These are phyloP conservation scores for Hippolais icterina DNA, from an alignment of 2,113 vertebrate species.

Conservation along the genomic window DNA sequence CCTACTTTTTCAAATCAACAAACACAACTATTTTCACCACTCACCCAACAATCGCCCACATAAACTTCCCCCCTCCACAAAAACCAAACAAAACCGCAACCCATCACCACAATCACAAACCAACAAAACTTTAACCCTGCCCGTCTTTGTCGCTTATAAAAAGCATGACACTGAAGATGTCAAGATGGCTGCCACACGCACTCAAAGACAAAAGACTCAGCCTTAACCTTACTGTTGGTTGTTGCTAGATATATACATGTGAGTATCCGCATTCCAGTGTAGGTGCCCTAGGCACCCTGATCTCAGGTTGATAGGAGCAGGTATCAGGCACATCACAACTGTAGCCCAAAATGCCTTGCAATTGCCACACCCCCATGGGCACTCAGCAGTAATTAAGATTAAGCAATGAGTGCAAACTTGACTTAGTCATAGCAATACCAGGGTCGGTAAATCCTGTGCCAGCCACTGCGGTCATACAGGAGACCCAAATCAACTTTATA, in stretches of 20 bases:
- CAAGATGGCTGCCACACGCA: background rate
- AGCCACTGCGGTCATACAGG: background rate
- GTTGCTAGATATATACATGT: fast-evolving
- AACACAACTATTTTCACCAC: too few relatives aligned
- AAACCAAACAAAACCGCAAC: too few relatives aligned
- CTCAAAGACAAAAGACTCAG: background rate
- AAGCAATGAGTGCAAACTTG: background rate
- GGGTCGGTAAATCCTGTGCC: background rate
- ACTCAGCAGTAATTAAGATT: background rate
- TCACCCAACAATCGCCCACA: too few relatives aligned
- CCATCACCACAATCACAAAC: too few relatives aligned
- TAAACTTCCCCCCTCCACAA: too few relatives aligned
- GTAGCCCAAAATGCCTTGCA: background rate
- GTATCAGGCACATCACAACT: fast-evolving
- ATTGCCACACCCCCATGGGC: background rate
- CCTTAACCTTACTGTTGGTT: background rate
- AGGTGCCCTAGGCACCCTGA: fast-evolving
- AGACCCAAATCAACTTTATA: too few relatives aligned
- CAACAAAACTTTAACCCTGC: too few relatives aligned
- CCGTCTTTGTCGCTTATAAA: background rate
- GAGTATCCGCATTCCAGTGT: fast-evolving
- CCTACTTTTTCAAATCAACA: too few relatives aligned
- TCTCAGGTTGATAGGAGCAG: background rate
- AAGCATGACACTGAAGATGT: background rate
- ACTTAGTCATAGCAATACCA: background rate